A percentile compares a stretch with the other conserved stretches of the same genome.
Evolutionary conservation across 2,113 vertebrate genomes (phyloP).

Genomic region (Sardina pilchardus): DNA sequence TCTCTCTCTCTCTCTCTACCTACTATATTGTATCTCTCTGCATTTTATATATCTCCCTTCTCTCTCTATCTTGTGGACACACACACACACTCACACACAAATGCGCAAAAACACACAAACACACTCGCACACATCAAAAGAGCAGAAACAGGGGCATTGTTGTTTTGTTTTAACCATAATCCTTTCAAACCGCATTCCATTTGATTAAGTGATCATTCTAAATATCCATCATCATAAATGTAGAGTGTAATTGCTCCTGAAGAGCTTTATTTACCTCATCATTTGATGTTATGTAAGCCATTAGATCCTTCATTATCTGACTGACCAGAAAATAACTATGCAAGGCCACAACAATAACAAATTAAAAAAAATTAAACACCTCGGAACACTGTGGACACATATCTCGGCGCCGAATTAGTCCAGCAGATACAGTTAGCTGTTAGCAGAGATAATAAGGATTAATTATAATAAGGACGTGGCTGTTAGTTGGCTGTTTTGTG

Average conservation of each 20-base stretch:
- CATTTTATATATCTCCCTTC: background rate
- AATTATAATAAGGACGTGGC: conserved; percentile 1
- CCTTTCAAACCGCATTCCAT: background rate
- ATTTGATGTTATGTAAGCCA: conserved; percentile 4
- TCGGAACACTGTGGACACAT: background rate
- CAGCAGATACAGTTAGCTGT: background rate
- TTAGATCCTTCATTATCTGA: conserved; percentile 2
- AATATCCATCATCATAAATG: conserved; percentile 6
- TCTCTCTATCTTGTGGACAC: background rate
- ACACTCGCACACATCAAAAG: background rate
- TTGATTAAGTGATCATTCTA: background rate
- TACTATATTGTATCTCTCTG: too few species aligned
- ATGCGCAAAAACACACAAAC: background rate
- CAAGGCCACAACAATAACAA: conserved; percentile 17
- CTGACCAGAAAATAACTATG: background rate
- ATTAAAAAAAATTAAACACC: conserved; percentile 1
- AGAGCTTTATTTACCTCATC: conserved; percentile 9
- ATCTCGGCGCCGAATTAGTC: background rate
- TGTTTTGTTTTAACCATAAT: background rate
- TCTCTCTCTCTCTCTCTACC: background rate
- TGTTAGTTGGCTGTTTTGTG: conserved; percentile 8
- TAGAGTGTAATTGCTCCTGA: conserved; percentile 12
- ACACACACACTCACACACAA: background rate
- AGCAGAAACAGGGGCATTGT: background rate
- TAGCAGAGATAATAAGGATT: conserved; percentile 5